Base-by-base conservation (phyloP, 2,113 vertebrate species). In the Chloropsis cyanopogon region DNA sequence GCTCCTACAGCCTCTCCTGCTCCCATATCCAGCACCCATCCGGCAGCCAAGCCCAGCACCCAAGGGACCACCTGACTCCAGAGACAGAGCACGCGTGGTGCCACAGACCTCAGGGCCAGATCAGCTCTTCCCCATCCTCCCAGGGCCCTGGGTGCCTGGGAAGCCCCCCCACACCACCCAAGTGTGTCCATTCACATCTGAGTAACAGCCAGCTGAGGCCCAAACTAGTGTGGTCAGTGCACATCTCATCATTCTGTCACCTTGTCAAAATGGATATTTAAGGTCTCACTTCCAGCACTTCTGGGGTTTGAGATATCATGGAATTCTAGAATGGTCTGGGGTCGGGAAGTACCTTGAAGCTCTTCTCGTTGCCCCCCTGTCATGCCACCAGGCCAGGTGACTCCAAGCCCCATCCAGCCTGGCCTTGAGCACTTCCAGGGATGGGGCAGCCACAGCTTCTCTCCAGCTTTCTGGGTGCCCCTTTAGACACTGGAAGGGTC, bases 351-450 rank as follows among this genome's bases (percentile, higher is more conserved):
- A 25, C 29, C 35, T 49, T 42, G 61, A 71, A 72, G 42, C 14
- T 64, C 42, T 44, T 65, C 35, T 35, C 0, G 0, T 50, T 26
- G 31, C 3, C 29, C 10, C 11, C 13, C 29, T 63, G 57, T 2
- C 49, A 49, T 8, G 25, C 15, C 37, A 37, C 37, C 37, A 37
- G 37, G 37, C 31, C 57, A 71, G 57, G 66, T 1, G 17, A 21
- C 11, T 88, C 35, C 41, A 35, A 71, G 42, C n/a, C 24, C 47
- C 0, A 0, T 63, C 49, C 49, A 71, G 4, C 21, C 66, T 42
- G 42, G 49, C 49, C 56, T 41, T 41, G 56, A 0, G 2, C 41
- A 70, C n/a, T 41, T 4, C 41, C 64, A 54, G 33, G 72, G 10
- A 68, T 69, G 46, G 33, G 28, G n/a, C 64, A 70, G 28, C 64